These are phyloP conservation scores for Carettochelys insculpta DNA, from an alignment of 2,113 vertebrate species.

Conservation along the genomic window DNA sequence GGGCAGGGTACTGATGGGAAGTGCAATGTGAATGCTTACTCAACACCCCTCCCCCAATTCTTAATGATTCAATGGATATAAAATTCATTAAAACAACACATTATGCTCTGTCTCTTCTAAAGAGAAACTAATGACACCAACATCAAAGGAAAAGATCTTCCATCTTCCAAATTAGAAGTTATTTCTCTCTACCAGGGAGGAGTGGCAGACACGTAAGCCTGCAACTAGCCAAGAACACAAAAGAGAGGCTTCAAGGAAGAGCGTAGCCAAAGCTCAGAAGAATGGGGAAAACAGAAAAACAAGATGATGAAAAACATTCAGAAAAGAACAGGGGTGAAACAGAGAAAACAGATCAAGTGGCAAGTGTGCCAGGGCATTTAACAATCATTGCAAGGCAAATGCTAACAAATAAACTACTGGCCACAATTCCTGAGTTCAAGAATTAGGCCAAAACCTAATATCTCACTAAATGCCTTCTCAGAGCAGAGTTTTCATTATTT, in stretches of 20 bases:
- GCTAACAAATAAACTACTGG: not conserved
- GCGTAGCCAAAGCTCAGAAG: conserved; percentile 20
- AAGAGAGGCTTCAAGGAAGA: conserved; percentile 40
- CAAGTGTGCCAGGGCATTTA: not conserved
- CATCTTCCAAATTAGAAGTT: conserved; percentile 35
- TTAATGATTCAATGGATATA: not conserved
- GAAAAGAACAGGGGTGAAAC: conserved; percentile 31
- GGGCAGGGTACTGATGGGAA: too few species aligned
- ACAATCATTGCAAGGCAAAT: not conserved
- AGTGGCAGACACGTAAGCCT: conserved; percentile 17
- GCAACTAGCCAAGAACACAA: not conserved
- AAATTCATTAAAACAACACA: not conserved
- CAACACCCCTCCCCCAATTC: not conserved
- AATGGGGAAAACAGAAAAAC: not conserved
- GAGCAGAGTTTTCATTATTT: not conserved
- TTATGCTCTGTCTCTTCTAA: conserved; percentile 49
- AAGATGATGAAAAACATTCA: conserved; percentile 11
- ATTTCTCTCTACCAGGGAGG: conserved; percentile 6
- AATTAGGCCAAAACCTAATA: not conserved
- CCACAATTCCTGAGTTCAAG: not conserved
- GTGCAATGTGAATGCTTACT: too few species aligned
- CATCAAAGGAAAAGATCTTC: conserved; percentile 22
- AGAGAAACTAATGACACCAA: conserved; percentile 4
- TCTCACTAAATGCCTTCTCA: not conserved
- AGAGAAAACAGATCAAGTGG: conserved; percentile 19